Evolutionary conservation across 2,113 vertebrate genomes (phyloP).

Genomic region (Gasterosteus nipponicus): DNA sequence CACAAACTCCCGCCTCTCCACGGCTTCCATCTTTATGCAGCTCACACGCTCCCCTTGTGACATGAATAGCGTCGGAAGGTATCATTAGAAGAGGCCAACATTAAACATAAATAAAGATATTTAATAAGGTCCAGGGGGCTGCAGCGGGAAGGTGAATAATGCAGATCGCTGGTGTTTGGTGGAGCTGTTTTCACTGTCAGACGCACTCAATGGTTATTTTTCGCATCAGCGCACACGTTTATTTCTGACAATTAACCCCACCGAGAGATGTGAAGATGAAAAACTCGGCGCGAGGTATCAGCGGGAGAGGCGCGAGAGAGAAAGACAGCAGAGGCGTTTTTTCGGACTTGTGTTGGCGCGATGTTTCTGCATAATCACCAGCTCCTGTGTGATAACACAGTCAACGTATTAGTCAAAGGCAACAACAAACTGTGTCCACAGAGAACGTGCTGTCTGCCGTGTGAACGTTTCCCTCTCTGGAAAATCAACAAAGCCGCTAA

Average conservation of each 20-base stretch:
- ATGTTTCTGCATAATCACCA: slow-evolving; percentile 58
- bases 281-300: neutral
- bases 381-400: slow-evolving; percentile 29
- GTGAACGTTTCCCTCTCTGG: neutral
- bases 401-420: slow-evolving; percentile 51
- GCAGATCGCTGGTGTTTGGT: too few species aligned
- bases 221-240: slow-evolving; percentile 20
- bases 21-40: slow-evolving; percentile 2
- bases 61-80: neutral
- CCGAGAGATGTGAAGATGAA: slow-evolving; percentile 11
- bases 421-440: slow-evolving; percentile 64
- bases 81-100: slow-evolving; percentile 19
- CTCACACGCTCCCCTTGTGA: neutral
- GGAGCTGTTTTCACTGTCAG: neutral
- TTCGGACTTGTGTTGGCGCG: slow-evolving; percentile 32
- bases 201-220: slow-evolving; percentile 18
- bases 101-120: slow-evolving; percentile 7
- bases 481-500: too few species aligned
- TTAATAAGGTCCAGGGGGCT: neutral
- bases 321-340: slow-evolving; percentile 48
- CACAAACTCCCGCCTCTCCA: slow-evolving; percentile 6
- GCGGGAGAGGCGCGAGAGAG: neutral
- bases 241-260: slow-evolving; percentile 20
- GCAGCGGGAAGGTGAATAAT: slow-evolving; percentile 14
- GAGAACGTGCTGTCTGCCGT: slow-evolving; percentile 21